A percentile compares a stretch with the other conserved stretches of the same genome.
Evolutionary conservation across 2,113 vertebrate species (phyloP).

Genomic region (Noturus placidus): DNA sequence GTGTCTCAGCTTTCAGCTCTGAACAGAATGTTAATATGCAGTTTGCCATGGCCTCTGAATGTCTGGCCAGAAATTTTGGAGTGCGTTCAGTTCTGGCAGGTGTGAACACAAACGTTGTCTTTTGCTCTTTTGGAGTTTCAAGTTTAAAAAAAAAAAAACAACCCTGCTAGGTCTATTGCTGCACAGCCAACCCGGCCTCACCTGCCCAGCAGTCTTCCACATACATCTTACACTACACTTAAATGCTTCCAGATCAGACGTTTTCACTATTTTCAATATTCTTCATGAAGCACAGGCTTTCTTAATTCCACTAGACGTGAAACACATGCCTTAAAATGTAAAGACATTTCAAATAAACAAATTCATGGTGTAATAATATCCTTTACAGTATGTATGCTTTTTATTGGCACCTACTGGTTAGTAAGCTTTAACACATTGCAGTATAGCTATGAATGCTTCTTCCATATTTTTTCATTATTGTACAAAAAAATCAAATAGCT

Average conservation of each 20-base stretch:
- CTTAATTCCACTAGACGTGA: slow-evolving; percentile 2
- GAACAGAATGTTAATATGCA: slow-evolving; percentile 68
- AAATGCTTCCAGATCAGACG: not conserved
- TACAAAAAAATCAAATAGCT: not conserved
- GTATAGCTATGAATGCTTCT: not conserved
- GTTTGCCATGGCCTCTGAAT: slow-evolving; percentile 54
- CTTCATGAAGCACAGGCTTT: not conserved
- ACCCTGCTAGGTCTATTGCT: not conserved
- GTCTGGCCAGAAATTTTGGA: slow-evolving; percentile 56
- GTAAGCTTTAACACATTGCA: not conserved
- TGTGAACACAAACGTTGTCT: slow-evolving; percentile 59
- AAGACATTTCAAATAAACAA: not conserved
- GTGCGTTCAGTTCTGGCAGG: slow-evolving; percentile 68
- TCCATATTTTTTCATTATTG: not conserved
- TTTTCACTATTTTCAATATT: slow-evolving; percentile 1
- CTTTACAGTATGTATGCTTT: not conserved
- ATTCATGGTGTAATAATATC: not conserved
- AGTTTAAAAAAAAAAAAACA: not conserved
- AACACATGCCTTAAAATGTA: not conserved
- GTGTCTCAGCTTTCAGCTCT: slow-evolving; percentile 35
- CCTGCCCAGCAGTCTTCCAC: not conserved
- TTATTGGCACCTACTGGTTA: not conserved
- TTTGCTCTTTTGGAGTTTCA: slow-evolving; percentile 23
- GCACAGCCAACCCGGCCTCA: not conserved
- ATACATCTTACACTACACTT: not conserved